Evolutionary conservation across 1,140 invertebrate genomes (phyloP).

Genomic region (Psix sp.): DNA sequence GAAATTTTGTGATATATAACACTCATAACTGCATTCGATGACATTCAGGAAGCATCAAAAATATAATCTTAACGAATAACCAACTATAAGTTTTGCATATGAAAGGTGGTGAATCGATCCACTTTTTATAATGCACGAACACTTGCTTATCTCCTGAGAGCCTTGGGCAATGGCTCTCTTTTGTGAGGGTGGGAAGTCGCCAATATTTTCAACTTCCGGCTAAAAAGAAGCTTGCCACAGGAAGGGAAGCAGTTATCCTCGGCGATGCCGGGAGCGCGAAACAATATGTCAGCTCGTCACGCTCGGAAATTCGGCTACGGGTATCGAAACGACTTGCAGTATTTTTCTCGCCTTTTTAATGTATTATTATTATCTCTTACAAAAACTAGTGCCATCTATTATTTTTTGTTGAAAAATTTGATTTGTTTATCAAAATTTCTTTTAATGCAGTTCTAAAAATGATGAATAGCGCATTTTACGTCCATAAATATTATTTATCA

Average conservation of each 20-base stretch:
- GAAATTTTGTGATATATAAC: conserved; percentile 28
- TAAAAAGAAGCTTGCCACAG: conserved; percentile 51
- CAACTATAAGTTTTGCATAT: conserved; percentile 75
- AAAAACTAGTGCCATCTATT: conserved; percentile 36
- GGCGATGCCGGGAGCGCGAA: conserved; percentile 63
- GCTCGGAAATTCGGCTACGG: conserved; percentile 57
- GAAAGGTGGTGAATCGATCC: conserved; percentile 76
- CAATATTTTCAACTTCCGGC: conserved; percentile 74
- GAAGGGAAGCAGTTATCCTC: conserved; percentile 55
- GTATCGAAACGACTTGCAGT: conserved; percentile 60
- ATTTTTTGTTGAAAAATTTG: conserved; percentile 11
- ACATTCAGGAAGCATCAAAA: conserved; percentile 62
- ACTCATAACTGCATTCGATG: conserved; percentile 19
- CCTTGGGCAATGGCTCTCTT: conserved; percentile 45
- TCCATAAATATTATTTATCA: too few relatives aligned
- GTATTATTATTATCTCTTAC: conserved; percentile 25
- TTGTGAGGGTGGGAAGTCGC: conserved; percentile 66
- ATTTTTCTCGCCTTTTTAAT: conserved; percentile 30
- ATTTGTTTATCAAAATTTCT: too few relatives aligned
- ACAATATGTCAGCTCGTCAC: conserved; percentile 73
- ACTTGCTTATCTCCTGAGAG: conserved; percentile 73
- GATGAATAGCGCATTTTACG: too few relatives aligned
- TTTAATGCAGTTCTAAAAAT: too few relatives aligned
- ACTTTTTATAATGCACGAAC: conserved; percentile 74
- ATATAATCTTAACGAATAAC: conserved; percentile 77